Conservation (phyloP, 2,797 vertebrate genomes). For the Cyclura pinguis region DNA sequence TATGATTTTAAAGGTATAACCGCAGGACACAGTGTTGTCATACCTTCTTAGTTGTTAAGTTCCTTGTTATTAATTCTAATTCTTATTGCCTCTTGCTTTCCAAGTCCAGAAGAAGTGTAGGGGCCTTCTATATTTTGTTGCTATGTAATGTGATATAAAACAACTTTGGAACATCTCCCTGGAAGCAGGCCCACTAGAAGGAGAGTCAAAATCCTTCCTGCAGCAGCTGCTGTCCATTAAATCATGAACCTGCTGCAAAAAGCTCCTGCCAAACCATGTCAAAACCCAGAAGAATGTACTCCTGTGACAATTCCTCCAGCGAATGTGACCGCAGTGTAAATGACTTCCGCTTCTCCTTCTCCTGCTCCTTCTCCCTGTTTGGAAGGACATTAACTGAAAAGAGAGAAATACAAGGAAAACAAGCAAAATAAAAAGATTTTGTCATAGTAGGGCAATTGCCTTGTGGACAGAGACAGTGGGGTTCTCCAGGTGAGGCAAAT, state of each 20-base stretch:
- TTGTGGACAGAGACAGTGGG: neutral
- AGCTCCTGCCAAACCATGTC: slow-evolving; percentile 33
- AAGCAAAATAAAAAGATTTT: neutral
- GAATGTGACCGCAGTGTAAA: neutral
- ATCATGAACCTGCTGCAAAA: slow-evolving; percentile 73
- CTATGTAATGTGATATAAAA: slow-evolving; percentile 78
- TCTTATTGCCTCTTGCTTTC: slow-evolving; percentile 56
- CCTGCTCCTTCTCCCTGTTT: neutral
- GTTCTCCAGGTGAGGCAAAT: too few relatives aligned
- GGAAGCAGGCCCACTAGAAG: slow-evolving; percentile 61
- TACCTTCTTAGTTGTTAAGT: slow-evolving; percentile 63
- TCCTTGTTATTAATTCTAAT: slow-evolving; percentile 71
- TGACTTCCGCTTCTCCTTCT: neutral
- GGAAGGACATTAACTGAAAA: slow-evolving; percentile 24
- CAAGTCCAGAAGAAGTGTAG: slow-evolving; percentile 40
- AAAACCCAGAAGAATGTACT: slow-evolving; percentile 42
- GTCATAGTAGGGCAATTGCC: neutral
- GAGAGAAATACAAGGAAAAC: neutral
- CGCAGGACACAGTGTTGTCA: slow-evolving; percentile 50
- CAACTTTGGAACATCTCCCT: slow-evolving; percentile 68
- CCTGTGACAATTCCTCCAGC: neutral
- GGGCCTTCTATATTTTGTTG: slow-evolving; percentile 67
- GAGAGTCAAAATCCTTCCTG: slow-evolving; percentile 68
- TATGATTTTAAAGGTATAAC: slow-evolving; percentile 59
- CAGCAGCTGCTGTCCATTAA: slow-evolving; percentile 77